Base-by-base conservation (phyloP, 1,140 invertebrate species). In the Hyposmocoma kahamanoa region DNA sequence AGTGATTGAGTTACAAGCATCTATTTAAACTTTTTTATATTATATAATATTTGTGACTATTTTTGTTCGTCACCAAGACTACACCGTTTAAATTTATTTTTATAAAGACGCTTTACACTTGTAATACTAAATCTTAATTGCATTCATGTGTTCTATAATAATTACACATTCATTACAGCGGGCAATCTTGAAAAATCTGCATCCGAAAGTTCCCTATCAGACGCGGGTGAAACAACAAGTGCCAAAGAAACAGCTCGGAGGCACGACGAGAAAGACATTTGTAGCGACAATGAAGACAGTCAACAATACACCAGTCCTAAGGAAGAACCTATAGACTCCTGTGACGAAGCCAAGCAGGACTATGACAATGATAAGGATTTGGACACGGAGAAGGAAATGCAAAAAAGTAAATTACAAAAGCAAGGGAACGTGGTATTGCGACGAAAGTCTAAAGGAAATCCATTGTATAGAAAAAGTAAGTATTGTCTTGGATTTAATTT, bases 131-230 rank as follows among this genome's bases (percentile, higher is more conserved):
- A n/a, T n/a, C n/a, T n/a, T n/a, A n/a, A n/a, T n/a, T n/a, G n/a
- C n/a, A n/a, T n/a, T n/a, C n/a, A n/a, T n/a, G n/a, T n/a, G n/a
- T n/a, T n/a, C n/a, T n/a, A n/a, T n/a, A n/a, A n/a, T n/a, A n/a
- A n/a, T n/a, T n/a, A n/a, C n/a, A n/a, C n/a, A n/a, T n/a, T n/a
- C n/a, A n/a, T n/a, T n/a, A n/a, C n/a, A n/a, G n/a, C n/a, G n/a
- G n/a, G 69, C 1, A 67, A 68, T 42, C 72, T 94, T 44, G 89
- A 88, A 26, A 96, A 96, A 83, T 95, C 94, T 57, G 93, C 91
- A 5, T 96, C 94, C 1, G 95, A 96, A 62, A 96, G 94, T 59
- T 96, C 94, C 65, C 84, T 96, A 36, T 95, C 94, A 0, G 95
- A 96, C 60, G 90, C 85, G 70, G 84, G 89, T 54, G 87, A 90